phyloP scores from a whole-genome alignment of 2,888 invertebrate species.

The Octodonta nipae region DNA sequence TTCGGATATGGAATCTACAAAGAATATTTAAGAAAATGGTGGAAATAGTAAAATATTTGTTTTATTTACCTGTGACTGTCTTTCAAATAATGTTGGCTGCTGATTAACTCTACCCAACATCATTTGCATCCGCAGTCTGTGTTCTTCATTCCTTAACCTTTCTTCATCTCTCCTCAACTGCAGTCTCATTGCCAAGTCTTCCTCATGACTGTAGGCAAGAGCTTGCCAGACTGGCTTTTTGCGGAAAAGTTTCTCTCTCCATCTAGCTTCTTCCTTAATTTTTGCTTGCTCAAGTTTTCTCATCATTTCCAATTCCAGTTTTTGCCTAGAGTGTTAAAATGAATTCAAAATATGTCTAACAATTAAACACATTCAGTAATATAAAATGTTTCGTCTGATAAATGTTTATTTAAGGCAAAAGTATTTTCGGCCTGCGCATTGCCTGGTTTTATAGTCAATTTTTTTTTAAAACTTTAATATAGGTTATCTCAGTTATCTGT shows the following conservation, averaged over 20 bases:
- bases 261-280: slow-evolving; percentile 43
- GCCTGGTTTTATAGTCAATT: too few species aligned
- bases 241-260: slow-evolving; percentile 47
- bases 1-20: slow-evolving; percentile 26
- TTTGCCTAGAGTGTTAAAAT: slow-evolving; percentile 33
- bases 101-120: slow-evolving; percentile 57
- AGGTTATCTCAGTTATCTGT: too few species aligned
- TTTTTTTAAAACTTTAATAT: too few species aligned
- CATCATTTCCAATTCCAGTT: slow-evolving; percentile 49
- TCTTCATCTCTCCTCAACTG: slow-evolving; percentile 56
- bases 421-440: too few species aligned
- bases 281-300: slow-evolving; percentile 46
- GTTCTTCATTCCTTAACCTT: slow-evolving; percentile 51
- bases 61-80: slow-evolving; percentile 51
- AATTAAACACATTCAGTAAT: too few species aligned
- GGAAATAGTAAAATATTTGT: background rate
- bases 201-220: slow-evolving; percentile 50
- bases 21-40: slow-evolving; percentile 2
- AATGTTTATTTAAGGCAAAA: too few species aligned
- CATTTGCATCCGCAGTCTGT: slow-evolving; percentile 55
- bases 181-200: slow-evolving; percentile 53
- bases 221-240: slow-evolving; percentile 59
- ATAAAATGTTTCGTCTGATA: too few species aligned
- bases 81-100: slow-evolving; percentile 57
- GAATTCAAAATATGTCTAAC: too few species aligned